These are phyloP conservation scores for Argopecten irradians DNA, from an alignment of 1,140 invertebrate genomes.

Conservation along the genomic window DNA sequence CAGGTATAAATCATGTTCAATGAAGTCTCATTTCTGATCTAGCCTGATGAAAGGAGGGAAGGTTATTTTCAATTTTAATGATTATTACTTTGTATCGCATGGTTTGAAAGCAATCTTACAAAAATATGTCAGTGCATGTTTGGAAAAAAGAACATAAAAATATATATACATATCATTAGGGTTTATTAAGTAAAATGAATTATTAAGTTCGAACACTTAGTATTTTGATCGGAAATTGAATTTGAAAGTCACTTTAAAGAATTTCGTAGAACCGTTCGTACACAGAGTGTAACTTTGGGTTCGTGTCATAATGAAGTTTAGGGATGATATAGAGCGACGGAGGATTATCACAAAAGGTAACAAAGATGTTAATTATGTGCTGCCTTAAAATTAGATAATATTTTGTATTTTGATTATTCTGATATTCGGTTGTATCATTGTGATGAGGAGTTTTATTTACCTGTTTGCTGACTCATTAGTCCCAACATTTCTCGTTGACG, in stretches of 20 bases:
- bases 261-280: background rate
- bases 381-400: too few relatives aligned
- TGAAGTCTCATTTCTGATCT: background rate
- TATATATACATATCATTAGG: background rate
- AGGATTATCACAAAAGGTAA: background rate
- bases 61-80: slow-evolving; percentile 23
- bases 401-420: too few relatives aligned
- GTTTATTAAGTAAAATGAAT: slow-evolving; percentile 14
- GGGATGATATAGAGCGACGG: background rate
- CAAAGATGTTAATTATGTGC: background rate
- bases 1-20: background rate
- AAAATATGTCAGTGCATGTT: slow-evolving; percentile 1
- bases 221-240: background rate
- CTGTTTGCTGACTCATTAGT: background rate
- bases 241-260: slow-evolving; percentile 4
- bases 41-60: background rate
- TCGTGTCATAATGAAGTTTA: background rate
- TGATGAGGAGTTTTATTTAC: too few relatives aligned
- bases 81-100: slow-evolving; percentile 18
- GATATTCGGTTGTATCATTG: too few relatives aligned
- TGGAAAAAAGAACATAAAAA: slow-evolving; percentile 9
- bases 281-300: background rate
- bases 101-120: background rate
- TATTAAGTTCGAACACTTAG: background rate
- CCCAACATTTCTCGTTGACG: background rate